phyloP scores from a whole-genome alignment of 2,113 vertebrate genomes.

The Passer domesticus region DNA sequence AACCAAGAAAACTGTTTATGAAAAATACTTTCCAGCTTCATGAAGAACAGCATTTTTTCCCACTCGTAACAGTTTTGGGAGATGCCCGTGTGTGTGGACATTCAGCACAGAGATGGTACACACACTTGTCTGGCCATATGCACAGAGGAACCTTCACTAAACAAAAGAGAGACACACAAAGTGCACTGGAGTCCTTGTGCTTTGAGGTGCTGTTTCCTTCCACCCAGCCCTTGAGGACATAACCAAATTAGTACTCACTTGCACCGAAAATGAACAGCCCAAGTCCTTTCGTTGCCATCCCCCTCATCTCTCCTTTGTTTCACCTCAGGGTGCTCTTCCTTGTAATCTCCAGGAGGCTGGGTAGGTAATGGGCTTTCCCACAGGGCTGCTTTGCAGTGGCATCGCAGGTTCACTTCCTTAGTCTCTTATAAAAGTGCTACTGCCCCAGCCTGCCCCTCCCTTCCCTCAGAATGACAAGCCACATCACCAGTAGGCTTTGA shows the following conservation, averaged over 20 bases:
- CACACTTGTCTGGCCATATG: neutral
- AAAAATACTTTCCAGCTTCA: neutral
- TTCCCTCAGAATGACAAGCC: neutral
- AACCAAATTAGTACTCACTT: constrained; percentile 58
- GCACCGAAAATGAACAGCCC: constrained; percentile 36
- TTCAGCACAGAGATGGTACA: neutral
- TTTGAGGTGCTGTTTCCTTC: neutral
- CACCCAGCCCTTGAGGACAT: neutral
- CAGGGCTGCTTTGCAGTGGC: neutral
- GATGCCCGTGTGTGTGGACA: neutral
- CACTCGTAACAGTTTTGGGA: neutral
- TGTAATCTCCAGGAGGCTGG: neutral
- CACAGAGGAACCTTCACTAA: neutral
- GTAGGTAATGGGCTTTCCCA: neutral
- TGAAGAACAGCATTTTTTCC: neutral
- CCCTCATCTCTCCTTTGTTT: neutral
- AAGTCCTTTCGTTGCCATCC: neutral
- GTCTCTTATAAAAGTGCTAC: neutral
- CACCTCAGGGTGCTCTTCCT: neutral
- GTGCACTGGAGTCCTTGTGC: neutral
- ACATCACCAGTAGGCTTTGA: neutral
- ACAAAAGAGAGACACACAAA: neutral
- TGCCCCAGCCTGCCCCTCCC: neutral
- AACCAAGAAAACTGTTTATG: neutral
- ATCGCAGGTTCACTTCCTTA: neutral